phyloP scores from a whole-genome alignment of 2,113 vertebrate genomes.

The Psophia crepitans region DNA sequence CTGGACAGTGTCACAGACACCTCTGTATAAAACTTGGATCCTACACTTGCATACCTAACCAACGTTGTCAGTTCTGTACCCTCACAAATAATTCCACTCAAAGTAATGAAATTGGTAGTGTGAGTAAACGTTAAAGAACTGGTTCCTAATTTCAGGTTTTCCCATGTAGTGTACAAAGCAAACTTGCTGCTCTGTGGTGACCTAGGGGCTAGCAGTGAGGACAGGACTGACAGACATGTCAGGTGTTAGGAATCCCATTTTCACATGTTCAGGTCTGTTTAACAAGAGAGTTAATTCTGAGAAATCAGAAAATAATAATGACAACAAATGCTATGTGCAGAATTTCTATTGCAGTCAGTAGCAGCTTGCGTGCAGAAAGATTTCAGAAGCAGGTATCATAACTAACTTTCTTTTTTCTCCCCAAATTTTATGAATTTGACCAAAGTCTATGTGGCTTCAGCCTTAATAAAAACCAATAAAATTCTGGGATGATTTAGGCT shows the following conservation, averaged over 20 bases:
- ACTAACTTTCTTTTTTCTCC: neutral
- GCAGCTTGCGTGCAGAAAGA: neutral
- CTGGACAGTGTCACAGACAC: conserved; percentile 8
- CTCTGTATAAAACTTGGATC: neutral
- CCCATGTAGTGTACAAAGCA: neutral
- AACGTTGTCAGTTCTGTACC: neutral
- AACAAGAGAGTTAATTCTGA: neutral
- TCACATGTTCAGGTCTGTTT: neutral
- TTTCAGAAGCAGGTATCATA: neutral
- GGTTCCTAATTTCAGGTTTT: neutral
- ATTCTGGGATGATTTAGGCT: conserved; percentile 34
- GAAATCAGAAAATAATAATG: neutral
- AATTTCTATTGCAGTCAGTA: neutral
- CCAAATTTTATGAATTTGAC: neutral
- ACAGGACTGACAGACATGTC: neutral
- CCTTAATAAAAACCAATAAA: conserved; percentile 26
- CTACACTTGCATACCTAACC: neutral
- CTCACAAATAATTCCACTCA: neutral
- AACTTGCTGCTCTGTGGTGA: neutral
- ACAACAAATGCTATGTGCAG: neutral
- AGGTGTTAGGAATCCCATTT: neutral
- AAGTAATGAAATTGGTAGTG: neutral
- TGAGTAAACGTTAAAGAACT: neutral
- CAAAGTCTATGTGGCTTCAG: neutral
- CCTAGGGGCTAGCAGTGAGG: neutral